phyloP scores from a whole-genome alignment of 2,888 invertebrate species.

The Leptarthrus brevirostris region DNA sequence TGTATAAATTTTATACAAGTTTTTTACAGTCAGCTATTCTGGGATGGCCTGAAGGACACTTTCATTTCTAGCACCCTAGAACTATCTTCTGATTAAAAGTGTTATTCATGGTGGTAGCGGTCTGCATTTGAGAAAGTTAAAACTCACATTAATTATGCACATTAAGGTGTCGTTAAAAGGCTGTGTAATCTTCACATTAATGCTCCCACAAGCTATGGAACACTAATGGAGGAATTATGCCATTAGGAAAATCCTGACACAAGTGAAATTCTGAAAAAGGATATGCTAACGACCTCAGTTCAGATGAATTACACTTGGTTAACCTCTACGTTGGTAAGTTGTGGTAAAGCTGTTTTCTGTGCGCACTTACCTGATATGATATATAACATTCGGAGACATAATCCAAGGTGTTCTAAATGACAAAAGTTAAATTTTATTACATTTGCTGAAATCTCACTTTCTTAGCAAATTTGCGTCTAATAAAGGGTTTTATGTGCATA shows the following conservation, averaged over 20 bases:
- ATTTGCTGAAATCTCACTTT: too few relatives aligned
- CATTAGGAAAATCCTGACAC: constrained; percentile 29
- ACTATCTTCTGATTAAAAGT: constrained; percentile 15
- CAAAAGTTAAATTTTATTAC: too few relatives aligned
- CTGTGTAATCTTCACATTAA: constrained; percentile 43
- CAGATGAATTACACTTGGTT: constrained; percentile 13
- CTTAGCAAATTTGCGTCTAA: too few relatives aligned
- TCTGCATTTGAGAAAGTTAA: constrained; percentile 39
- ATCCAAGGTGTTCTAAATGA: too few relatives aligned
- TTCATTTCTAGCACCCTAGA: background rate
- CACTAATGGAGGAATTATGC: constrained; percentile 42
- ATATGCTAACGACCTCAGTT: constrained; percentile 15
- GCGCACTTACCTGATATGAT: too few relatives aligned
- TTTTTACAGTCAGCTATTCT: constrained; percentile 13
- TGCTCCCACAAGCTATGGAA: constrained; percentile 19
- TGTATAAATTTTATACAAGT: constrained; percentile 13
- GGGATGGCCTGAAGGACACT: background rate
- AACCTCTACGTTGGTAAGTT: background rate
- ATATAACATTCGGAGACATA: too few relatives aligned
- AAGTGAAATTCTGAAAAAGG: constrained; percentile 27
- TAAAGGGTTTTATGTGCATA: too few relatives aligned
- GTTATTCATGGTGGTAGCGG: constrained; percentile 17
- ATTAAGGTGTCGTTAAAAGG: constrained; percentile 45
- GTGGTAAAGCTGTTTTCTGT: too few relatives aligned
- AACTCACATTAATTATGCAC: constrained; percentile 45